phyloP scores from a whole-genome alignment of 1,140 invertebrate genomes.

The Cotesia glomerata region DNA sequence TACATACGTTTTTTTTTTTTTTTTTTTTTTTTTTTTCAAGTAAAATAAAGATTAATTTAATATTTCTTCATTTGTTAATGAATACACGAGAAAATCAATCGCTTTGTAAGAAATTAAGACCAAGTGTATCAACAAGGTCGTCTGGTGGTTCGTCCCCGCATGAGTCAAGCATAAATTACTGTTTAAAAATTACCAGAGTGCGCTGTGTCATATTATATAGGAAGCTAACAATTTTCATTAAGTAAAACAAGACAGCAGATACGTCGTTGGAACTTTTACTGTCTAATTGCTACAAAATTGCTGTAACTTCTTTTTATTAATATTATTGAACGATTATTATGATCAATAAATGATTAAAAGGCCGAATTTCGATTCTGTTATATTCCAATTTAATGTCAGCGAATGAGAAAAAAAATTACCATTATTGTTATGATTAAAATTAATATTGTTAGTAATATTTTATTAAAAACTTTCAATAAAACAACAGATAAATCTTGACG shows the following conservation, averaged over 20 bases:
- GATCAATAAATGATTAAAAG: no score
- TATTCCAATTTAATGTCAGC: no score
- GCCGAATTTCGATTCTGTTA: no score
- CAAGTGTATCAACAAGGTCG: constrained; percentile 17
- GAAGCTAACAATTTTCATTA: constrained; percentile 40
- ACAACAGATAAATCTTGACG: neutral
- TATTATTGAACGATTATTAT: neutral
- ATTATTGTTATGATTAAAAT: neutral
- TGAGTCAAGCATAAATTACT: neutral
- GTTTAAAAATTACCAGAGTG: neutral
- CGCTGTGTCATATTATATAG: constrained; percentile 13
- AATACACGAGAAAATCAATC: neutral
- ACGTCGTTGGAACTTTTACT: constrained; percentile 2
- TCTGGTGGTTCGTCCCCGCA: neutral
- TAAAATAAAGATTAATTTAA: neutral
- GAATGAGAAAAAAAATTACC: neutral
- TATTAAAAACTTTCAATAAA: neutral
- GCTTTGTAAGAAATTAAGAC: neutral
- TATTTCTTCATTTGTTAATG: neutral
- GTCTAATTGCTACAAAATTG: no score
- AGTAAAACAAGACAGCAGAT: constrained; percentile 22
- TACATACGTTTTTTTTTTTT: neutral
- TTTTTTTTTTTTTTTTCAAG: neutral
- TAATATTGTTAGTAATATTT: no score
- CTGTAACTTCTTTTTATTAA: neutral